phyloP scores from a whole-genome alignment of 2,888 invertebrate species.

The Lasioglossum malachurum region DNA sequence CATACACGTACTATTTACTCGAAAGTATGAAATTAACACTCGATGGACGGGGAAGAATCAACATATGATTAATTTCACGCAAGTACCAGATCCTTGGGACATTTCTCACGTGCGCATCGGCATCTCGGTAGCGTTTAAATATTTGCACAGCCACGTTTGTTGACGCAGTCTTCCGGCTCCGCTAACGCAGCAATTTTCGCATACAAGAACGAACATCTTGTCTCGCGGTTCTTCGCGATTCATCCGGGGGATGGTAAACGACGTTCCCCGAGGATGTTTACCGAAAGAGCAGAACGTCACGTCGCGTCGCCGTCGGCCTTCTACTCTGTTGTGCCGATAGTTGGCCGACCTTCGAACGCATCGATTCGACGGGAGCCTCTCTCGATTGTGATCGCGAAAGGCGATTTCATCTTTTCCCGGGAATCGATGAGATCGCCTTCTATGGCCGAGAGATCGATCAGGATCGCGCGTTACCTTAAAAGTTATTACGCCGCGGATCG shows the following conservation, averaged over 20 bases:
- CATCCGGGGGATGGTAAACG: not conserved
- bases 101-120: not conserved
- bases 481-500: conserved; percentile 23
- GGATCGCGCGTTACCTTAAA: conserved; percentile 33
- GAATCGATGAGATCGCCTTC: conserved; percentile 30
- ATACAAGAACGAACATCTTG: not conserved
- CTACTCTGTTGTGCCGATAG: not conserved
- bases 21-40: no score
- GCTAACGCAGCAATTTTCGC: conserved; percentile 1
- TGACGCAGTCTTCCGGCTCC: not conserved
- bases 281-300: not conserved
- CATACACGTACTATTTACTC: not conserved
- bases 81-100: not conserved
- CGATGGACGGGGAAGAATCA: no score
- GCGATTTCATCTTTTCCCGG: conserved; percentile 26
- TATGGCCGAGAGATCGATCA: conserved; percentile 40
- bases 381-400: conserved; percentile 37
- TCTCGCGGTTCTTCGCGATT: not conserved
- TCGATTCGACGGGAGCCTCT: conserved; percentile 16
- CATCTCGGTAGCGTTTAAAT: not conserved
- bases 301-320: not conserved
- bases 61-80: not conserved
- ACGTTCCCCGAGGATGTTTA: conserved; percentile 4
- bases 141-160: not conserved
- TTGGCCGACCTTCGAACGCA: conserved; percentile 6